Evolutionary conservation across 35 echinoderm and acorn worm genomes (phyloP).

Genomic region (Heliocidaris tuberculata): DNA sequence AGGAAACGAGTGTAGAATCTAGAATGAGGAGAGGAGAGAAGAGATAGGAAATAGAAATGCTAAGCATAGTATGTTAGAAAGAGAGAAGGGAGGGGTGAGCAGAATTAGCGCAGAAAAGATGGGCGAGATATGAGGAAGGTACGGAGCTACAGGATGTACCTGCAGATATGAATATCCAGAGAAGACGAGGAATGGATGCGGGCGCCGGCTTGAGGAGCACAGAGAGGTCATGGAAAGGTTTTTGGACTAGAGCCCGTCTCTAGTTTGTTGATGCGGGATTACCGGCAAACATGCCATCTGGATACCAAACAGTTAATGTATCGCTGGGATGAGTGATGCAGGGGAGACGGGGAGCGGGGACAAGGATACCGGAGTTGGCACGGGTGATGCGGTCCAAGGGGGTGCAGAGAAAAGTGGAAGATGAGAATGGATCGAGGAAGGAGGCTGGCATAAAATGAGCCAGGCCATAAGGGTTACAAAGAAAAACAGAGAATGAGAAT

Average conservation of each 20-base stretch:
- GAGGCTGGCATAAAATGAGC: neutral
- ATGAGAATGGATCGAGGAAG: neutral
- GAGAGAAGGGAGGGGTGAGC: too few species aligned
- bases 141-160: neutral
- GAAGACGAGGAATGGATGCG: neutral
- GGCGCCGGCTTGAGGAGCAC: neutral
- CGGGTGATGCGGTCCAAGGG: neutral
- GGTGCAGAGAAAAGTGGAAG: neutral
- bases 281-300: constrained; percentile 33
- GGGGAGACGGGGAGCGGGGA: neutral
- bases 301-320: constrained; percentile 4
- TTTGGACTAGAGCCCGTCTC: constrained; percentile 23
- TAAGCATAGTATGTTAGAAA: too few species aligned
- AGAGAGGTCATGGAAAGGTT: constrained; percentile 35
- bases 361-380: neutral
- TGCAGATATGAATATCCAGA: neutral
- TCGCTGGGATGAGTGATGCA: constrained; percentile 28
- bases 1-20: neutral
- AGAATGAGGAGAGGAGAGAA: neutral
- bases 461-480: neutral
- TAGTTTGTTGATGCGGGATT: constrained; percentile 38
- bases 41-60: neutral
- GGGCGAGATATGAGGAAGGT: neutral
- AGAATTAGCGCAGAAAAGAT: too few species aligned
- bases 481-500: neutral